phyloP scores from a whole-genome alignment of 2,888 invertebrate species.

The Drosophila tripunctata region DNA sequence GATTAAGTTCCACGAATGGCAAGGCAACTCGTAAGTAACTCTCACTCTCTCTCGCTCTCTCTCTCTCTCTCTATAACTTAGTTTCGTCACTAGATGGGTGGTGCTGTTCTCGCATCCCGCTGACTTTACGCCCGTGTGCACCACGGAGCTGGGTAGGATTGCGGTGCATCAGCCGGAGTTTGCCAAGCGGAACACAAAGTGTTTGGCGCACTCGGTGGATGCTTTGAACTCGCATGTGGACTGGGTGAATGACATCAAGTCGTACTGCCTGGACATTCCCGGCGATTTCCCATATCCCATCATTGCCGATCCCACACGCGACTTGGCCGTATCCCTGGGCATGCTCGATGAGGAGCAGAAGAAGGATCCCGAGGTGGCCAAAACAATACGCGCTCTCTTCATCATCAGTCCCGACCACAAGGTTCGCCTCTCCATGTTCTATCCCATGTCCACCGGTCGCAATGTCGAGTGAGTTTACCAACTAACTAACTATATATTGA shows the following conservation, averaged over 20 bases:
- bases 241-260: slow-evolving; percentile 91
- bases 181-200: slow-evolving; percentile 88
- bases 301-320: slow-evolving; percentile 90
- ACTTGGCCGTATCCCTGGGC: slow-evolving; percentile 89
- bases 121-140: slow-evolving; percentile 96
- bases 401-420: slow-evolving; percentile 92
- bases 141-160: slow-evolving; percentile 92
- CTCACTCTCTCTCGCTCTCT: background rate
- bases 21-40: slow-evolving; percentile 89
- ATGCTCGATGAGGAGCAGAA: slow-evolving; percentile 92
- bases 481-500: background rate
- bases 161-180: slow-evolving; percentile 89
- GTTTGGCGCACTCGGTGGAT: slow-evolving; percentile 93
- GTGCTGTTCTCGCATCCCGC: slow-evolving; percentile 94
- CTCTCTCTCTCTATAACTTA: background rate
- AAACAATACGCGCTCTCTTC: slow-evolving; percentile 91
- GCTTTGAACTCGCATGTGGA: slow-evolving; percentile 89
- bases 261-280: slow-evolving; percentile 88
- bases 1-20: slow-evolving; percentile 91
- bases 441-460: slow-evolving; percentile 93
- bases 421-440: slow-evolving; percentile 91
- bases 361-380: slow-evolving; percentile 87
- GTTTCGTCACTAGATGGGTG: slow-evolving; percentile 87
- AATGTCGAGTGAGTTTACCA: slow-evolving; percentile 90
- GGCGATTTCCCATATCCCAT: slow-evolving; percentile 92